phyloP scores from a whole-genome alignment of 2,888 invertebrate genomes.

The Heteromyza rotundicornis region DNA sequence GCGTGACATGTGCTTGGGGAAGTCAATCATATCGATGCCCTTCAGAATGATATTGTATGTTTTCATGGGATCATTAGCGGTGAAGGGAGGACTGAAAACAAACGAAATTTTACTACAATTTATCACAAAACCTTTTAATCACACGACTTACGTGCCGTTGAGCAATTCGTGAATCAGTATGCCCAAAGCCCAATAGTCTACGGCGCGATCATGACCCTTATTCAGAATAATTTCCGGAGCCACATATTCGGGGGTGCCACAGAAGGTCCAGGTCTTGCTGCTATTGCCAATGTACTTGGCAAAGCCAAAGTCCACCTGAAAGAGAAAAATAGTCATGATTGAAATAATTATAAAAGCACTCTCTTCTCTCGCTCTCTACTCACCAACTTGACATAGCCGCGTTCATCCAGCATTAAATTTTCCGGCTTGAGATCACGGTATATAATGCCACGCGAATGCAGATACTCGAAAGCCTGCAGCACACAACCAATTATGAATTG shows the following conservation, averaged over 20 bases:
- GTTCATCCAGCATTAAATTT: conserved; percentile 83
- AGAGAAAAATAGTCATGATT: neutral
- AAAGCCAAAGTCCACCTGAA: conserved; percentile 89
- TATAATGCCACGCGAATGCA: conserved; percentile 84
- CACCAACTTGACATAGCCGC: conserved; percentile 89
- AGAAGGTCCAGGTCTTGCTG: conserved; percentile 92
- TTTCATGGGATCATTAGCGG: conserved; percentile 90
- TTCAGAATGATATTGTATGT: conserved; percentile 92
- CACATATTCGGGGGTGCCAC: conserved; percentile 93
- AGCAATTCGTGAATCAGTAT: conserved; percentile 87
- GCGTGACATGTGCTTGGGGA: conserved; percentile 80
- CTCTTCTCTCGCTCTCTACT: conserved; percentile 39
- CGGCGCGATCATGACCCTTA: conserved; percentile 77
- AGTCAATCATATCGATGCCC: conserved; percentile 87
- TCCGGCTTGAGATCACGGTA: conserved; percentile 94
- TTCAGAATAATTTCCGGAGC: conserved; percentile 92
- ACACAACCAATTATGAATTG: conserved; percentile 92
- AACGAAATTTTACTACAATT: too few species aligned
- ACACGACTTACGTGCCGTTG: conserved; percentile 76
- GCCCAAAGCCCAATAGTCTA: conserved; percentile 95
- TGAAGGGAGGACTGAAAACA: conserved; percentile 76
- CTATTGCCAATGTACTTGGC: conserved; percentile 83
- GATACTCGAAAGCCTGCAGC: conserved; percentile 88
- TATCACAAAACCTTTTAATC: neutral
- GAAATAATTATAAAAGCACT: too few species aligned